Base-by-base conservation (phyloP, 2,888 invertebrate genomes). In the Muscina levida region DNA sequence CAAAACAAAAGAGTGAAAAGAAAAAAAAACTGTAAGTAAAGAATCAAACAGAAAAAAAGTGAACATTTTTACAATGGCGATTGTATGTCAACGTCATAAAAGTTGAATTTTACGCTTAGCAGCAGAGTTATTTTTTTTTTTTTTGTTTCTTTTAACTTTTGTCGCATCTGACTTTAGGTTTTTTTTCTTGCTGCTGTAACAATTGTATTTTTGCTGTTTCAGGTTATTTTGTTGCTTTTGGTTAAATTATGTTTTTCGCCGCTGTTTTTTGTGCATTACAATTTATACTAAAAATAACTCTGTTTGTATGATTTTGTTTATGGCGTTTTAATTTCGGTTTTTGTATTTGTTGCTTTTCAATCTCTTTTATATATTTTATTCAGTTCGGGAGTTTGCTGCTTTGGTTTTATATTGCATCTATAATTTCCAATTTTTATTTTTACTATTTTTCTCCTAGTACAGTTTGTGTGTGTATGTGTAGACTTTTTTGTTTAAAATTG, bases 41-140 rank as follows among this genome's bases (percentile, higher is more conserved):
- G 22, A 48, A 17, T n/a, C 15, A 15, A 73, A 66, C 56, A 70
- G n/a, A n/a, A 59, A 42, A 59, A 59, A n/a, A n/a, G 59, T n/a
- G 15, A 59, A 31, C 26, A 62, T 62, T 62, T 62, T 19, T 72
- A 72, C 72, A 81, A 81, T 65, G 72, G 74, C 72, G 81, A 75
- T 77, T 81, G 77, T 81, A 77, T 77, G 77, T 81, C 81, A 81
- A 81, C 81, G 81, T 81, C 81, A 81, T 77, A 81, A 81, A 81
- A 77, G 77, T 77, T 77, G 77, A 46, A 81, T 81, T 80, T 77
- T 81, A 81, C 74, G 74, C 81, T 81, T 67, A 39, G 73, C 74
- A 77, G 73, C 31, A 74, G n/a, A n/a, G n/a, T n/a, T n/a, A n/a
- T n/a, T n/a, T n/a, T n/a, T n/a, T 77, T 77, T 80, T 67, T 71